Base-by-base conservation (phyloP, 2,888 invertebrate species). In the Congeria kusceri region DNA sequence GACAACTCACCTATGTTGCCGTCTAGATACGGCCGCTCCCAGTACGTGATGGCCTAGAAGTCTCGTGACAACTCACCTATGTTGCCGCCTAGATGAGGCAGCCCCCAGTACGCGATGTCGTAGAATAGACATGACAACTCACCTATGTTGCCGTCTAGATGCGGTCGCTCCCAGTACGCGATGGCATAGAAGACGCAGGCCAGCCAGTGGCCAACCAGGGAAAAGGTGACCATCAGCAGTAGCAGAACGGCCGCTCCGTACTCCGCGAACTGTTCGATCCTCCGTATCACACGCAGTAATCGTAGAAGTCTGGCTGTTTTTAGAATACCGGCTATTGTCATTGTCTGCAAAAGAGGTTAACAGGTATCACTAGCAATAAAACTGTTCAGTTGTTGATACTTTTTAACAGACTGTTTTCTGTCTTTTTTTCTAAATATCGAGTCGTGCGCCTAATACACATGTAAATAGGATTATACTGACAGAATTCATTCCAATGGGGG, bases 101-200 rank as follows among this genome's bases (percentile, higher is more conserved):
- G 83, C 83, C 93, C 93, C 78, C 92, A 87, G 80, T 92, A 91
- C 32, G 93, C 93, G 39, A 93, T 93, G 77, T 92, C 92, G 82
- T 93, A 93, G 88, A 93, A 93, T 65, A 93, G 91, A 84, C 93
- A 93, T 32, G 5, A 32, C 32, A 32, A 32, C 32, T 32, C 32
- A 32, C 32, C 32, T 32, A 32, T 90, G 20, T 88, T 86, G 9
- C 86, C 88, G 1, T 88, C 75, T 11, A 93, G 81, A 57, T 88
- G 88, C 4, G 91, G 89, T 29, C 92, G 83, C 83, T 93, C 93
- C 79, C 92, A 87, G 80, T 92, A 92, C 29, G 93, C 93, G 39
- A 93, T 93, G 77, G 92, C 92, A 83, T 93, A 93, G 88, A 93
- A 93, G 64, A 93, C 91, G 83, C 93, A 93, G 25, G 93, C 93